Base-by-base conservation (phyloP, 2,888 invertebrate species). In the Octodonta nipae region DNA sequence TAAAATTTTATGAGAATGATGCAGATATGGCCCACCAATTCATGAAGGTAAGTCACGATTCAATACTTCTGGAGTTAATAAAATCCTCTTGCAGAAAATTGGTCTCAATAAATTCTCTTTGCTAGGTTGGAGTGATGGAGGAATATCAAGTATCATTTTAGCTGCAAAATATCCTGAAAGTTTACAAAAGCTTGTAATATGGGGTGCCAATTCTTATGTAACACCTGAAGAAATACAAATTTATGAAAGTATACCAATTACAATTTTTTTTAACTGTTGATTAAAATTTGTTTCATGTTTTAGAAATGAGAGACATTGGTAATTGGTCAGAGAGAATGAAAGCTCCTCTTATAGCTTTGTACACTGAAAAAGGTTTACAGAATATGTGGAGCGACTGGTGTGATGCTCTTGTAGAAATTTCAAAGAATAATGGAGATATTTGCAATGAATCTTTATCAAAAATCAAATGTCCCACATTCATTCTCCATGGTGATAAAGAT, bases 61-160 rank as follows among this genome's bases (percentile, higher is more conserved):
- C n/a, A n/a, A 15, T 28, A n/a, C 2, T 30, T 30, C 11, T 22
- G 4, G n/a, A 22, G n/a, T 22, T 4, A 11, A 22, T n/a, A n/a
- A n/a, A n/a, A 20, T 29, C 3, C 28, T 32, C 35, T 54, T 53
- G 5, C 46, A 78, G 71, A 63, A 64, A 26, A 54, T 89, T 5
- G 71, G 75, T 2, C 66, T 78, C 25, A 52, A 68, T 0, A 73
- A 73, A 44, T 86, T 75, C 58, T 86, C 86, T 0, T 49, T 88
- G 6, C 51, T 89, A 34, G 91, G 91, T 1, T 91, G 89, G 86
- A 86, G 86, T 60, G 87, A 87, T 61, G 91, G 91, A 14, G 91
- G 85, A 2, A 79, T 77, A 26, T 73, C 81, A 0, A 76, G 75
- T 10, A 60, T 91, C 41, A 75, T 89, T 15, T 53, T 84, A n/a